These are phyloP conservation scores for Epizoanthus fatuus DNA, from an alignment of 92 coral and sea anemone species.

Conservation along the genomic window DNA sequence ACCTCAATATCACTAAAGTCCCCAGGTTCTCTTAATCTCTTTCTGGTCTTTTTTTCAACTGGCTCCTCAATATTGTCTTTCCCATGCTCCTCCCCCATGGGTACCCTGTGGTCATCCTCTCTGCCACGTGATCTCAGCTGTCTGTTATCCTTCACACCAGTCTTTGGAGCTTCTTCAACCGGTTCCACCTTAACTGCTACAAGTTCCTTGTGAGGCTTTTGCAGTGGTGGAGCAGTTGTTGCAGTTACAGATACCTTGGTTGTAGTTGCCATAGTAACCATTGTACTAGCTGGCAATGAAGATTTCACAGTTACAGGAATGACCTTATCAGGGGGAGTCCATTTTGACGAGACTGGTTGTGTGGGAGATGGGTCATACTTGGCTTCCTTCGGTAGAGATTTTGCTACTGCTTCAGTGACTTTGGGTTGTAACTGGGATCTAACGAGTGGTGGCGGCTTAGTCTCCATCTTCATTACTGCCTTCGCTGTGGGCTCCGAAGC, in stretches of 20 bases:
- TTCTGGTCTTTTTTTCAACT: slow-evolving; percentile 70
- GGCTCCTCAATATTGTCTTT: slow-evolving; percentile 62
- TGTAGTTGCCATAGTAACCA: slow-evolving; percentile 32
- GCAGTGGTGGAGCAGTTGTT: slow-evolving; percentile 28
- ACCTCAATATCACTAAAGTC: slow-evolving; percentile 65
- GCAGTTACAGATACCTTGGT: slow-evolving; percentile 24
- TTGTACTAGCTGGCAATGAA: slow-evolving; percentile 17
- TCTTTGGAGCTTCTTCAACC: not conserved
- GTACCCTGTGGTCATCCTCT: slow-evolving; percentile 59
- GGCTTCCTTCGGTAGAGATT: slow-evolving; percentile 19
- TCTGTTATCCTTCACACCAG: slow-evolving; percentile 55
- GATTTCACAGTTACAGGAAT: not conserved
- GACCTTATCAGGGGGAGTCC: slow-evolving; percentile 45
- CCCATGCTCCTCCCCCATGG: slow-evolving; percentile 59
- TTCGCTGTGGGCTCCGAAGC: slow-evolving; percentile 42
- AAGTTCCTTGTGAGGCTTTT: slow-evolving; percentile 12
- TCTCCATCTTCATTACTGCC: slow-evolving; percentile 40
- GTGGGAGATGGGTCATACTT: slow-evolving; percentile 9
- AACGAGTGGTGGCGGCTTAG: slow-evolving; percentile 43
- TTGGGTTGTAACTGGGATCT: slow-evolving; percentile 47
- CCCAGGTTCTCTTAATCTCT: slow-evolving; percentile 78
- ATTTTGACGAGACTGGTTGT: slow-evolving; percentile 13
- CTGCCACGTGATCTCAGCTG: slow-evolving; percentile 28
- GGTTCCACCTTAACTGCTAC: slow-evolving; percentile 21
- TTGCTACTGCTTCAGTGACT: slow-evolving; percentile 22